These are phyloP conservation scores for Spea hammondii DNA, from an alignment of 2,797 vertebrate genomes.

Conservation along the genomic window DNA sequence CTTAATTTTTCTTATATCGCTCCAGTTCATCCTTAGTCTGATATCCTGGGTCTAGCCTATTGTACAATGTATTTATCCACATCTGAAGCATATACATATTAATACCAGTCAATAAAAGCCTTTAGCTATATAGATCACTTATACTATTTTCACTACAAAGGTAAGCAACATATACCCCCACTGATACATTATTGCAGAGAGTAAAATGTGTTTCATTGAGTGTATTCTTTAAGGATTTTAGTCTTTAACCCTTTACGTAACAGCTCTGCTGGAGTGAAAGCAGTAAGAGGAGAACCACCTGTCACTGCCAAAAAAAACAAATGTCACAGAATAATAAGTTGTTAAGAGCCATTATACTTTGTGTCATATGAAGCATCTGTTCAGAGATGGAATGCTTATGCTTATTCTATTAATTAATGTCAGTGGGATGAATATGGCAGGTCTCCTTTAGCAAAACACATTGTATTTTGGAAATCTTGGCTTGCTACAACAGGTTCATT, in stretches of 20 bases:
- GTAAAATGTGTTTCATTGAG: background rate
- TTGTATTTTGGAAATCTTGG: conserved; percentile 4
- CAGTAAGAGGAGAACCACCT: background rate
- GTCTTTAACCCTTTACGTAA: background rate
- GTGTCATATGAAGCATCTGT: conserved; percentile 6
- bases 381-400: background rate
- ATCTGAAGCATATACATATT: background rate
- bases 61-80: background rate
- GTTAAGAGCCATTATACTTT: background rate
- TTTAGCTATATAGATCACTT: background rate
- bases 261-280: background rate
- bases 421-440: background rate
- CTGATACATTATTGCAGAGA: background rate
- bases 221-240: background rate
- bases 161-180: background rate
- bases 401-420: background rate
- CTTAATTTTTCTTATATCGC: no score
- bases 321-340: background rate
- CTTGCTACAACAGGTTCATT: background rate
- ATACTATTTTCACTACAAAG: background rate
- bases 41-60: no score
- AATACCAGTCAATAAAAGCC: background rate
- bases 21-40: no score
- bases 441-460: background rate
- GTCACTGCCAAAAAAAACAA: background rate